These are phyloP conservation scores for Pseudeuparius sepicola DNA, from an alignment of 2,888 invertebrate species.

Conservation along the genomic window DNA sequence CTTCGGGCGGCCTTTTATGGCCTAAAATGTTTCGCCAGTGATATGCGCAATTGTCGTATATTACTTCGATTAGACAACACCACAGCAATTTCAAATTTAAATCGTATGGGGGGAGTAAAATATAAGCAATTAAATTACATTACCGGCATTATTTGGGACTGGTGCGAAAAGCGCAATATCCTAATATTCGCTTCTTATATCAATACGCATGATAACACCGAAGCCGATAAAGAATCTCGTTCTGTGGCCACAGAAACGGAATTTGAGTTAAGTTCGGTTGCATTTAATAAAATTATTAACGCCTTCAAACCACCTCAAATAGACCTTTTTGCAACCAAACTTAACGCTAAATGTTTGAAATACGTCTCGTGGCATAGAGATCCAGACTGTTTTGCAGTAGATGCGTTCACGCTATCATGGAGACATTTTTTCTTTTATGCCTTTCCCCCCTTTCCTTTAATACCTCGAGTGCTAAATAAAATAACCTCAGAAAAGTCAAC, in stretches of 20 bases:
- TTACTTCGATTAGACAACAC: constrained; percentile 18
- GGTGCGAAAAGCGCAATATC: constrained; percentile 19
- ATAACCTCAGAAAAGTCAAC: constrained; percentile 26
- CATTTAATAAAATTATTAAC: constrained; percentile 17
- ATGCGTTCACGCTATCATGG: constrained; percentile 26
- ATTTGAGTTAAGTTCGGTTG: constrained; percentile 7
- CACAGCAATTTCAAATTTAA: constrained; percentile 14
- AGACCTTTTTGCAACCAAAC: constrained; percentile 25
- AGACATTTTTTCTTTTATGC: constrained; percentile 23
- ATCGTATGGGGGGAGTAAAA: constrained; percentile 16
- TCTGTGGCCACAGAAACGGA: constrained; percentile 14
- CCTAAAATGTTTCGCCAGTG: constrained; percentile 18
- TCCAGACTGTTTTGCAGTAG: constrained; percentile 21
- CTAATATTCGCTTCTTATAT: constrained; percentile 26
- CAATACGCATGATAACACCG: constrained; percentile 26
- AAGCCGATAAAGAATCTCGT: constrained; percentile 24
- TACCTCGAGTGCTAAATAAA: constrained; percentile 26
- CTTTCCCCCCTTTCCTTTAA: constrained; percentile 28
- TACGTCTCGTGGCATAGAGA: constrained; percentile 26
- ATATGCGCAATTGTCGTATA: constrained; percentile 12
- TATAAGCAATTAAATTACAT: constrained; percentile 10
- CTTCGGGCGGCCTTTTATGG: constrained; percentile 15
- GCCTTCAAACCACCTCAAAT: constrained; percentile 21
- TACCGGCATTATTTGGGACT: constrained; percentile 15
- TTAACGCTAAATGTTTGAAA: constrained; percentile 25